Evolutionary conservation across 2,113 vertebrate genomes (phyloP).

Genomic region (Coreoperca whiteheadi): DNA sequence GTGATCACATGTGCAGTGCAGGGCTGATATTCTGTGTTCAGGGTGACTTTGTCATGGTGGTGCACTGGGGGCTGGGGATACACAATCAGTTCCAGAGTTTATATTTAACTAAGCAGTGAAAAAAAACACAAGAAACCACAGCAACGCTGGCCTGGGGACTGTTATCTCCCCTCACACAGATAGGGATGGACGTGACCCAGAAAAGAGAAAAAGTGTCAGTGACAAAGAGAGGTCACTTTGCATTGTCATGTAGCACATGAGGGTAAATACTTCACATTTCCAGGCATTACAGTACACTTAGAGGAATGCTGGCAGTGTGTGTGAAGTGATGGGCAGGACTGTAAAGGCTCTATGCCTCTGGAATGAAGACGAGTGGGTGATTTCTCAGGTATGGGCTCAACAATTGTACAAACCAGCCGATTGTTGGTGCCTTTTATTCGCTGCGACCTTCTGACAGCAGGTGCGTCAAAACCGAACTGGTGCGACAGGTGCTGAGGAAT

Average conservation of each 20-base stretch:
- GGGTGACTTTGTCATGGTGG: constrained; percentile 74
- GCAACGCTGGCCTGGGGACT: constrained; percentile 3
- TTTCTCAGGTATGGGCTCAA: constrained; percentile 23
- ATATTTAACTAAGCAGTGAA: constrained; percentile 70
- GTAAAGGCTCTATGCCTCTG: neutral
- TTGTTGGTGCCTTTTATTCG: constrained; percentile 4
- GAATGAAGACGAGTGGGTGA: constrained; percentile 53
- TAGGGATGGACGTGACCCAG: constrained; percentile 34
- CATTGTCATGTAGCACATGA: neutral
- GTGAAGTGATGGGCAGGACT: neutral
- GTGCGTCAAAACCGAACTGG: constrained; percentile 53
- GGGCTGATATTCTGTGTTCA: constrained; percentile 61
- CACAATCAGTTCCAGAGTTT: constrained; percentile 68
- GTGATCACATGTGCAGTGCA: constrained; percentile 64
- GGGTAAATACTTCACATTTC: constrained; percentile 19
- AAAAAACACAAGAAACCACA: constrained; percentile 21
- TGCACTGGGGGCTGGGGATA: constrained; percentile 43
- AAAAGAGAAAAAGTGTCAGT: constrained; percentile 38
- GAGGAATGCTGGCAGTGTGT: constrained; percentile 10
- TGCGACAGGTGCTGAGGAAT: constrained; percentile 66
- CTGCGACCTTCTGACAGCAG: neutral
- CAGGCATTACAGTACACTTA: neutral
- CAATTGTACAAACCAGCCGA: constrained; percentile 27
- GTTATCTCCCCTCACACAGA: constrained; percentile 48
- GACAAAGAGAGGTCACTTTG: constrained; percentile 25